Conservation (phyloP, 2,888 invertebrate genomes). For the Ganaspis brasiliensis region DNA sequence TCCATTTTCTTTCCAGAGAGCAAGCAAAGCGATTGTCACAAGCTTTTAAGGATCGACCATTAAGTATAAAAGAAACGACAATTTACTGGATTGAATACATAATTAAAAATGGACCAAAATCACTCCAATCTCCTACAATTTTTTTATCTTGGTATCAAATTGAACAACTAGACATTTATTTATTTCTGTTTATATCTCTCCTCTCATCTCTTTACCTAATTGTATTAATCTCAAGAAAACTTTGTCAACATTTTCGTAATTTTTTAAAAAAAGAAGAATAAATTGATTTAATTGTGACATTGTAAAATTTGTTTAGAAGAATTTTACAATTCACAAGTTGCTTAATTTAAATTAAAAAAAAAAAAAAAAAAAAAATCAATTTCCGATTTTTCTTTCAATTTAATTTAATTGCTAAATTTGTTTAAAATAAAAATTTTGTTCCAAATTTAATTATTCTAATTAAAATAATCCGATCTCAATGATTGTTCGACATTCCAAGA, state of each 20-base stretch:
- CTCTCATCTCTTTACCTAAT: neutral
- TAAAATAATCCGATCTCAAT: too few species aligned
- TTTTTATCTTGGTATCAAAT: neutral
- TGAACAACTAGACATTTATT: neutral
- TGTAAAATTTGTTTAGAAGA: too few species aligned
- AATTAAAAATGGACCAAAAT: neutral
- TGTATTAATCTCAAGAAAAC: neutral
- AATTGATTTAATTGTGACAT: too few species aligned
- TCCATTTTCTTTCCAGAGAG: neutral
- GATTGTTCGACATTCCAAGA: too few species aligned
- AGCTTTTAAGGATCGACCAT: neutral
- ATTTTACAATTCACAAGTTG: too few species aligned
- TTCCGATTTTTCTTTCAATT: too few species aligned
- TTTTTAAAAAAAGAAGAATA: neutral
- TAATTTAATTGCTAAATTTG: too few species aligned
- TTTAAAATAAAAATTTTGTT: too few species aligned
- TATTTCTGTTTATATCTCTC: neutral
- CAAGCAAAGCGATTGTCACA: neutral
- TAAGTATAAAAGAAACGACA: neutral
- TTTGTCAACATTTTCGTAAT: neutral
- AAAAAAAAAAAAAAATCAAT: too few species aligned
- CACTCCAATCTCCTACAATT: neutral
- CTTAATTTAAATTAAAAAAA: too few species aligned
- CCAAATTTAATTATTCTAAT: too few species aligned
- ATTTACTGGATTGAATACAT: slow-evolving; percentile 4